Evolutionary conservation across 2,797 vertebrate genomes (phyloP).

Genomic region (Anguilla pacifica): DNA sequence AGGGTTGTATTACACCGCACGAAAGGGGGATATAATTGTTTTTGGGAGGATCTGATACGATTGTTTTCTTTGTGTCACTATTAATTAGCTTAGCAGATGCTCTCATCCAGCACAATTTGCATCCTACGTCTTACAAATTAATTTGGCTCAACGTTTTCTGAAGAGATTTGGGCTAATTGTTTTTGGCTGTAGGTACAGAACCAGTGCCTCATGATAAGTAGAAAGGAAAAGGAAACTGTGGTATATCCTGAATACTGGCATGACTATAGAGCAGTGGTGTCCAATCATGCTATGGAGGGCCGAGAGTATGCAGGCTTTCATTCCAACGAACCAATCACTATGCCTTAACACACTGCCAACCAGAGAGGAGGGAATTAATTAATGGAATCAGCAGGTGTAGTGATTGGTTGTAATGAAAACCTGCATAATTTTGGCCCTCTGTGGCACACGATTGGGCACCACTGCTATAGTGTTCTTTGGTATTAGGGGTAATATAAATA

Average conservation of each 20-base stretch:
- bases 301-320: too few relatives aligned
- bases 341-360: too few relatives aligned
- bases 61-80: constrained; percentile 10
- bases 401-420: too few relatives aligned
- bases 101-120: neutral
- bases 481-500: neutral
- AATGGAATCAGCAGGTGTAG: too few relatives aligned
- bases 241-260: neutral
- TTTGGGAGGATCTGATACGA: neutral
- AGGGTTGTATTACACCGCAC: constrained; percentile 12
- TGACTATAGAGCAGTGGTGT: neutral
- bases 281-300: too few relatives aligned
- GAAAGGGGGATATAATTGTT: neutral
- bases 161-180: constrained; percentile 1
- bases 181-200: neutral
- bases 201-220: neutral
- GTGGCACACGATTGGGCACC: too few relatives aligned
- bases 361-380: too few relatives aligned
- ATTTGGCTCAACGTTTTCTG: neutral
- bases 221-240: neutral
- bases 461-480: too few relatives aligned
- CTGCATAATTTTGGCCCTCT: too few relatives aligned
- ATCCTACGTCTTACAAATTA: neutral
- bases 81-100: neutral
- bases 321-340: too few relatives aligned